phyloP scores from a whole-genome alignment of 1,140 invertebrate species.

The Telenomus remus region DNA sequence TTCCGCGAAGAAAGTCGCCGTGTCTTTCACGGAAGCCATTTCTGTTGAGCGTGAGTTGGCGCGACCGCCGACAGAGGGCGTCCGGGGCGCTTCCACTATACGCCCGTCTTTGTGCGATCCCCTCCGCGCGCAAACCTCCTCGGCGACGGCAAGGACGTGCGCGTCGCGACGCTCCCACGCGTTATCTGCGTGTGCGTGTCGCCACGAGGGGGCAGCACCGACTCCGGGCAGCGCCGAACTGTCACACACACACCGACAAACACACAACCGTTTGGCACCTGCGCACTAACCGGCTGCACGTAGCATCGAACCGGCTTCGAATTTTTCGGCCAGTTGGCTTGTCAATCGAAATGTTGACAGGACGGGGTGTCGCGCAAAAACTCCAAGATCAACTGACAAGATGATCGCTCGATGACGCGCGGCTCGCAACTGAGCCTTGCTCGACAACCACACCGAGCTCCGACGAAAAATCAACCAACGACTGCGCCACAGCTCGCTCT shows the following conservation, averaged over 20 bases:
- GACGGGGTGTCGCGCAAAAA: no score
- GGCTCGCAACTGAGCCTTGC: constrained; percentile 7
- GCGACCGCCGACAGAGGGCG: constrained; percentile 47
- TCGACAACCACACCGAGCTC: constrained; percentile 16
- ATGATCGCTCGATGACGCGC: constrained; percentile 8
- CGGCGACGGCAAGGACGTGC: constrained; percentile 29
- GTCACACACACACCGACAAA: constrained; percentile 15
- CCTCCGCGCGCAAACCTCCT: constrained; percentile 26
- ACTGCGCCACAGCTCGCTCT: constrained; percentile 4
- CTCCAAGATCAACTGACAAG: background rate
- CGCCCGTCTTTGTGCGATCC: constrained; percentile 36
- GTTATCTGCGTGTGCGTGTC: background rate
- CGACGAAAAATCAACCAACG: constrained; percentile 5
- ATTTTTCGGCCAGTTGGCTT: background rate
- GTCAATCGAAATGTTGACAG: no score
- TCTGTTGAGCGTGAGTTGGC: constrained; percentile 65
- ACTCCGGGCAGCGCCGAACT: constrained; percentile 15
- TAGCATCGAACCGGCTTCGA: constrained; percentile 39
- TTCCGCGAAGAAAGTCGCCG: constrained; percentile 92
- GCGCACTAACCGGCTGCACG: constrained; percentile 25
- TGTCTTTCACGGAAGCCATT: constrained; percentile 90
- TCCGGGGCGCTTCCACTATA: constrained; percentile 38
- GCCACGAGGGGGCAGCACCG: constrained; percentile 35
- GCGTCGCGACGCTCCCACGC: constrained; percentile 33
- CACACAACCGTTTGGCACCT: constrained; percentile 14